A percentile compares a stretch with the other conserved stretches of the same genome.
phyloP scores from a whole-genome alignment of 2,113 vertebrate genomes.

The Scomber colias region DNA sequence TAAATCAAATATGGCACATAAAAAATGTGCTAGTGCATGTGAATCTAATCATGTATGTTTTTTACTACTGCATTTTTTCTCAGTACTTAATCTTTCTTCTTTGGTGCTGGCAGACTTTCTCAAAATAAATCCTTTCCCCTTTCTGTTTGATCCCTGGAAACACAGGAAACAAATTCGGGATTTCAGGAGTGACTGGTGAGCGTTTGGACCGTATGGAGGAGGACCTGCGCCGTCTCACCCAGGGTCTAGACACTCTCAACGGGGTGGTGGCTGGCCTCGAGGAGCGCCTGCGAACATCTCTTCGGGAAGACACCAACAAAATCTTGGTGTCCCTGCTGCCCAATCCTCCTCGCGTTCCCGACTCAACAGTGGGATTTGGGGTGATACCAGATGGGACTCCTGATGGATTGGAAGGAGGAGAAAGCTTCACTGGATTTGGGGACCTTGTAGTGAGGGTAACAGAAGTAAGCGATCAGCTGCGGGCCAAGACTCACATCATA shows the following conservation, averaged over 20 bases:
- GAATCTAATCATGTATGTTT: background rate
- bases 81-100: background rate
- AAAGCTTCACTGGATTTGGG: conserved; percentile 82
- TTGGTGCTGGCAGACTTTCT: background rate
- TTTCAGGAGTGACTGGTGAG: conserved; percentile 88
- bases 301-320: conserved; percentile 91
- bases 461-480: conserved; percentile 92
- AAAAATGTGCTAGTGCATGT: background rate
- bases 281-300: conserved; percentile 88
- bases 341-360: conserved; percentile 74
- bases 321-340: conserved; percentile 88
- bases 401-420: conserved; percentile 84
- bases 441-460: conserved; percentile 92
- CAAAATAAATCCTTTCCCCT: background rate
- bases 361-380: conserved; percentile 88
- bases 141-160: conserved; percentile 21
- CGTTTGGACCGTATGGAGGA: conserved; percentile 93
- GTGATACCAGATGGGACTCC: conserved; percentile 88
- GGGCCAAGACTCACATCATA: conserved; percentile 89
- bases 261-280: conserved; percentile 88
- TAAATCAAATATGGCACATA: background rate
- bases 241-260: conserved; percentile 90
- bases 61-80: background rate
- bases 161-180: conserved; percentile 86
- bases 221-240: conserved; percentile 89